These are phyloP conservation scores for Cirrhinus mrigala DNA, from an alignment of 2,797 vertebrate genomes.

Conservation along the genomic window DNA sequence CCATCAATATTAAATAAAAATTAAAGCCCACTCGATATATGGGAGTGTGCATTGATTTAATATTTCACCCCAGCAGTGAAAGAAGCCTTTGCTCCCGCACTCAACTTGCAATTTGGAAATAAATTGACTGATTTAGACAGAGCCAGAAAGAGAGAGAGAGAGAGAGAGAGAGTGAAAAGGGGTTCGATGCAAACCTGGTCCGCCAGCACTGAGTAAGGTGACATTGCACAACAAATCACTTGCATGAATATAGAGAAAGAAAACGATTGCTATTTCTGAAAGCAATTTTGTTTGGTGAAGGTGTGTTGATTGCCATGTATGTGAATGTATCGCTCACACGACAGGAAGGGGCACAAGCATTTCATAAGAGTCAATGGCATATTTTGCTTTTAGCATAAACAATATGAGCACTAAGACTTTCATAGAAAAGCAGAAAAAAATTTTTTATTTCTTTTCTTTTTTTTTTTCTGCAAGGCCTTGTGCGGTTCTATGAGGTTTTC, in stretches of 20 bases:
- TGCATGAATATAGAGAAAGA: constrained; percentile 85
- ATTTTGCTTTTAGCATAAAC: constrained; percentile 83
- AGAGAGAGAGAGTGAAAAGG: constrained; percentile 46
- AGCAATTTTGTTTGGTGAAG: constrained; percentile 84
- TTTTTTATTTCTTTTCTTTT: constrained; percentile 53
- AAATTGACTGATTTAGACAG: constrained; percentile 88
- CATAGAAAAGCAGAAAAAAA: constrained; percentile 72
- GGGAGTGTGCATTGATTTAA: constrained; percentile 85
- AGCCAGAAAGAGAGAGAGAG: constrained; percentile 66
- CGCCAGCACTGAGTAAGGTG: constrained; percentile 81
- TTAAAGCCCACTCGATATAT: constrained; percentile 84
- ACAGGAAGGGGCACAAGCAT: constrained; percentile 75
- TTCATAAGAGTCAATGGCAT: constrained; percentile 81
- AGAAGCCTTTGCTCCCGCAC: constrained; percentile 81
- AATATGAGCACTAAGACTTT: constrained; percentile 79
- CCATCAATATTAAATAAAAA: constrained; percentile 83
- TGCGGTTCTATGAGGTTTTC: constrained; percentile 62
- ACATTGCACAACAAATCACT: constrained; percentile 88
- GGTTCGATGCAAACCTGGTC: constrained; percentile 77
- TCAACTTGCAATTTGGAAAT: constrained; percentile 88
- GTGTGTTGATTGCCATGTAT: constrained; percentile 83
- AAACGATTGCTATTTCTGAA: constrained; percentile 87
- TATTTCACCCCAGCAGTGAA: constrained; percentile 76
- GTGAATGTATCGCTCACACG: constrained; percentile 81
- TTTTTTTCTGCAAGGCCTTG: constrained; percentile 27